Conservation (phyloP, 2,113 vertebrate genomes). For the Piprites chloris region DNA sequence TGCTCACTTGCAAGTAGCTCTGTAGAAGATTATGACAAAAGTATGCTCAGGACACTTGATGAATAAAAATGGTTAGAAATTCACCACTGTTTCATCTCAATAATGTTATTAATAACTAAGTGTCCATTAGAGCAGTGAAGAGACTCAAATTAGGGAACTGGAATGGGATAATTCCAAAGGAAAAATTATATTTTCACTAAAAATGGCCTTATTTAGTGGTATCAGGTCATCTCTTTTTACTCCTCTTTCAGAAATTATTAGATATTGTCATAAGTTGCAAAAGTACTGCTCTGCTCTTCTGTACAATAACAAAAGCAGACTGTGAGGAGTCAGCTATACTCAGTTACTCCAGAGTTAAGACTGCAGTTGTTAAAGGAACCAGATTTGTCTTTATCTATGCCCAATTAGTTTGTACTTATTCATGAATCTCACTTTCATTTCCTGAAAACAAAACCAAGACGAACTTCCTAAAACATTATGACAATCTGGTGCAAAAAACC, state of each 20-base stretch:
- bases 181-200: constrained; percentile 41
- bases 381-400: background rate
- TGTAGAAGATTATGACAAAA: background rate
- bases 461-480: background rate
- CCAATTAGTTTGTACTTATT: background rate
- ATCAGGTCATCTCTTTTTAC: background rate
- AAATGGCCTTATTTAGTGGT: background rate
- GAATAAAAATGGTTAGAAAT: background rate
- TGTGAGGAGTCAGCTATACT: background rate
- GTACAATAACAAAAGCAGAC: background rate
- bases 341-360: background rate
- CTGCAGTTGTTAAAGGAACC: background rate
- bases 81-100: constrained; percentile 19
- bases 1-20: background rate
- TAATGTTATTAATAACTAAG: background rate
- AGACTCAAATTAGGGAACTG: background rate
- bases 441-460: background rate
- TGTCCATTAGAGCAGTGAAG: background rate
- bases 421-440: background rate
- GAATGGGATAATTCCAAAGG: background rate
- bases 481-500: background rate
- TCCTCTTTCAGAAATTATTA: background rate
- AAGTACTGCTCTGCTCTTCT: background rate
- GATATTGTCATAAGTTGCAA: background rate
- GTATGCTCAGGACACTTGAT: background rate